Percentiles rank a stretch among this genome's conserved stretches.
Conservation (phyloP, 2,888 invertebrate genomes). For the Allygus modestus region DNA sequence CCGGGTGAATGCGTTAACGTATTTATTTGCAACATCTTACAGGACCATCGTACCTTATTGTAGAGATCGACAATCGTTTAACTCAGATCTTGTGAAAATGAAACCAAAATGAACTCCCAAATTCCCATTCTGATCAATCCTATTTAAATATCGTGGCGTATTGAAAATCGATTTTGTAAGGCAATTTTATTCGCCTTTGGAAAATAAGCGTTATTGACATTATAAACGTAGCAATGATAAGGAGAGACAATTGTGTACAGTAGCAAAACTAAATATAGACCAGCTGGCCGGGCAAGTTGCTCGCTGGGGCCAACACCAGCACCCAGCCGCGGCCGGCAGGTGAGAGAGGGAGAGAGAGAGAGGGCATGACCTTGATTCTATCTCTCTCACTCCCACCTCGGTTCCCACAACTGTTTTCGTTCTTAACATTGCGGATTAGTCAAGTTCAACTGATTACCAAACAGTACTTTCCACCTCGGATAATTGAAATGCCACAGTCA, state of each 20-base stretch:
- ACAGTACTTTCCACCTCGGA: slow-evolving; percentile 23
- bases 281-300: not conserved
- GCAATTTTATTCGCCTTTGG: too few species aligned
- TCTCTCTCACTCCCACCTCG: slow-evolving; percentile 10
- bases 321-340: not conserved
- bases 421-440: slow-evolving; percentile 23
- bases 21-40: too few species aligned
- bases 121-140: too few species aligned
- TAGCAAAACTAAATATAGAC: slow-evolving; percentile 11
- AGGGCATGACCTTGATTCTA: slow-evolving; percentile 23
- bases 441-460: slow-evolving; percentile 37
- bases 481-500: slow-evolving; percentile 19
- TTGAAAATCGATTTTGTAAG: too few species aligned
- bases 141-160: too few species aligned
- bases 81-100: too few species aligned
- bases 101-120: too few species aligned
- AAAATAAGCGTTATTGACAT: too few species aligned
- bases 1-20: too few species aligned
- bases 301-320: not conserved
- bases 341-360: slow-evolving; percentile 7
- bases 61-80: too few species aligned
- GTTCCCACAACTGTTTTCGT: slow-evolving; percentile 34
- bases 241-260: not conserved
- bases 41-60: too few species aligned
- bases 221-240: not conserved